Evolutionary conservation across 2,888 invertebrate species (phyloP), one percentile per base, ranked within the genome.

Genomic region (Limulus polyphemus): DNA sequence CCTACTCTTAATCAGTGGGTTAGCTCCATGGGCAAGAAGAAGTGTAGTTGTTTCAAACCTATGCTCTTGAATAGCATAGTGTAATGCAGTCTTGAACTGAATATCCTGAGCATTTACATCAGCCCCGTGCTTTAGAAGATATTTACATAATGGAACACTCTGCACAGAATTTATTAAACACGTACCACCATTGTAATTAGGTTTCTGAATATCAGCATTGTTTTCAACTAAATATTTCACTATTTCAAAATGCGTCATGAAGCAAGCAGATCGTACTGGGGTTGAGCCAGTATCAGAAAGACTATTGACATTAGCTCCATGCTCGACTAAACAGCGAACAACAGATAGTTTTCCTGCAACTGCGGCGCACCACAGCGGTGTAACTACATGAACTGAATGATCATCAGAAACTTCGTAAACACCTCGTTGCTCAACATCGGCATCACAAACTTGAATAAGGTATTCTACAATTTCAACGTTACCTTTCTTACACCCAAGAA

Each of bases 161-260:
- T 93, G 93, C 68, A 93, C 91, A 1, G 90, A 87, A 78, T 94
- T 94, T 71, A 94, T 93, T 67, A 94, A 81, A 76, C 93, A 93
- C 1, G 93, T 92, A 64, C 93, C 93, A 62, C 93, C 93, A 77
- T 89, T 90, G 75, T 88, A 87, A 78, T 93, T 93, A 9, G 92
- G 83, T 70, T 83, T 83, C 71, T 85, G 83, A 69, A 72, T 71
- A 62, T 77, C 73, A 0, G 76, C 77, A 11, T 74, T 74, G 59
- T 75, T 68, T 17, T 73, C 73, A 5, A 76, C 73, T 9, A 76
- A 69, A 56, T 70, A 74, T 60, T 71, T 72, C 61, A 90, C 90
- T 71, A 86, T 86, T 72, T 87, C 87, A 65, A 85, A 78, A 78
- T 90, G 87, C 65, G 90, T 87, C 91, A 92, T 90, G 78, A 90